Percentiles rank a stretch among this genome's conserved stretches.
phyloP scores from a whole-genome alignment of 2,797 vertebrate genomes.

The Xiphorhynchus erythropygius region DNA sequence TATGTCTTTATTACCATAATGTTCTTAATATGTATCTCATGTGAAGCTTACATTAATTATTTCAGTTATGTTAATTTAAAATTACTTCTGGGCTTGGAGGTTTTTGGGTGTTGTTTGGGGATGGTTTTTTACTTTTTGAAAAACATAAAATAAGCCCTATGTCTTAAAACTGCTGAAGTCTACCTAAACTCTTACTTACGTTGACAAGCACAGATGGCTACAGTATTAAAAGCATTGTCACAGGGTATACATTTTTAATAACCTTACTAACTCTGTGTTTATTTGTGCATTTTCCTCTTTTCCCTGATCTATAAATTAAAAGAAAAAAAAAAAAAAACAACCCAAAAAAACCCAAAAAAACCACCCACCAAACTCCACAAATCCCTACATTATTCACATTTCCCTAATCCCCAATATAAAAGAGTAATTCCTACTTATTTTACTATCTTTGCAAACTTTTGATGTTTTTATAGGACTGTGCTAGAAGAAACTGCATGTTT shows the following conservation, averaged over 20 bases:
- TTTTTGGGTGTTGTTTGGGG: background rate
- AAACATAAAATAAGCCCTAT: background rate
- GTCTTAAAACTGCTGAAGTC: background rate
- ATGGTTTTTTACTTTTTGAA: background rate
- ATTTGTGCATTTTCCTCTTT: background rate
- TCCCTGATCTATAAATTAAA: background rate
- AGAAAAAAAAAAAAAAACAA: no score
- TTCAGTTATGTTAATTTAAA: background rate
- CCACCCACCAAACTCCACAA: background rate
- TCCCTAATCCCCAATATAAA: background rate
- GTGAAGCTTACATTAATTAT: background rate
- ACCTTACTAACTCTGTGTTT: background rate
- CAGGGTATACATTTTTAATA: slow-evolving; percentile 37
- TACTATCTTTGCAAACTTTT: background rate
- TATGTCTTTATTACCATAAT: slow-evolving; percentile 6
- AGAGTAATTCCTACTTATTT: background rate
- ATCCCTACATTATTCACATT: background rate
- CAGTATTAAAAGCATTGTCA: slow-evolving; percentile 9
- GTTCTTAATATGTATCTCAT: background rate
- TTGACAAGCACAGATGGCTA: background rate
- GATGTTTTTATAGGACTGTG: background rate
- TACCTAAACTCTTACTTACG: background rate
- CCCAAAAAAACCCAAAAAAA: background rate
- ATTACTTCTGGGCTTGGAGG: background rate
- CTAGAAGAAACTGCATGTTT: background rate